Conservation (phyloP, 2,888 invertebrate species). For the Calameuta filiformis region DNA sequence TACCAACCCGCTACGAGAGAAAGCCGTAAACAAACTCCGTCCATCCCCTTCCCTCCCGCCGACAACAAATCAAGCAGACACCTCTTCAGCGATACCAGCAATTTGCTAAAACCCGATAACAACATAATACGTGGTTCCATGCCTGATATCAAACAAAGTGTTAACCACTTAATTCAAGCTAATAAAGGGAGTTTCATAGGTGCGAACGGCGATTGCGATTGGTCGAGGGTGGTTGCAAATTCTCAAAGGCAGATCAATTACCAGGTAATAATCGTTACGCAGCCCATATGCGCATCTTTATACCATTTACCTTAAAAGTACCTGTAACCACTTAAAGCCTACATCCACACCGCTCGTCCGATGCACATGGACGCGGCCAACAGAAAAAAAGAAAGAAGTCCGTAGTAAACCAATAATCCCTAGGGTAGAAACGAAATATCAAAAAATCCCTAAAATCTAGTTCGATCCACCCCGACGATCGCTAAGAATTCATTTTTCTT, state of each 20-base stretch:
- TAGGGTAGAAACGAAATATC: neutral
- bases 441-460: neutral
- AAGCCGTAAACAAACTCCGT: slow-evolving; percentile 19
- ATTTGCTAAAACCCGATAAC: slow-evolving; percentile 60
- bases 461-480: neutral
- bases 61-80: slow-evolving; percentile 57
- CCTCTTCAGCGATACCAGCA: slow-evolving; percentile 45
- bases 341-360: neutral
- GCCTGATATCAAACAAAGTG: slow-evolving; percentile 57
- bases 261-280: slow-evolving; percentile 12
- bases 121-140: slow-evolving; percentile 58
- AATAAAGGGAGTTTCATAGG: slow-evolving; percentile 37
- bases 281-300: neutral
- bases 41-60: neutral
- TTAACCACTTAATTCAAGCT: slow-evolving; percentile 53
- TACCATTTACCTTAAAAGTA: neutral
- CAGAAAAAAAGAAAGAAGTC: neutral
- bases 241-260: slow-evolving; percentile 8
- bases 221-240: neutral
- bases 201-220: slow-evolving; percentile 18
- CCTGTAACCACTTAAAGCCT: neutral
- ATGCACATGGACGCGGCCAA: neutral
- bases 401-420: neutral
- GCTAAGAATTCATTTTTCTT: neutral
- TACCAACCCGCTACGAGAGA: neutral